Base-by-base conservation (phyloP, 2,888 invertebrate genomes). In the Ptychoptera albimana region DNA sequence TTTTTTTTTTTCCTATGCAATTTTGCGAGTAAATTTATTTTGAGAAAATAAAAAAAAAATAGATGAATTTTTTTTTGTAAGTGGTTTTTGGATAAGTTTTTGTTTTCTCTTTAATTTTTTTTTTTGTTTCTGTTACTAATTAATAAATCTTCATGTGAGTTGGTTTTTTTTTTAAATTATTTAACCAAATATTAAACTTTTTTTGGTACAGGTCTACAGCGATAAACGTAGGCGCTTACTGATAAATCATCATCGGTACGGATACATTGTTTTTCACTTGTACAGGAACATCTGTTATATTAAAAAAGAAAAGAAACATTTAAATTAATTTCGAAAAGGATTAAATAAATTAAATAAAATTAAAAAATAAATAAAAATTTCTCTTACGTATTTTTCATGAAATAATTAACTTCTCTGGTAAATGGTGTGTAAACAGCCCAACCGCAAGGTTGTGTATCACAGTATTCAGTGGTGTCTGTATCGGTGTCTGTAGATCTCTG, bases 351-450 rank as follows among this genome's bases (percentile, higher is more conserved):
- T 23, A 23, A 23, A 5, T 7, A 23, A 5, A 23, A 23, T 23
- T n/a, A n/a, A 23, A 5, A 23, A 23, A 23, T 23, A 23, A 23
- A 23, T 23, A 23, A 23, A 23, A 30, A 37, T 39, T 41, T 42
- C 29, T 66, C 72, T 73, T 63, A 76, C 75, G 68, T 69, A 55
- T 75, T 76, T 53, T 64, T 67, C 65, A 76, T 71, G 58, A 70
- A 75, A 56, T 70, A 71, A 38, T 70, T 66, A 16, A 70, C 55
- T 35, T 57, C 57, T 43, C 75, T 64, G 2, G 66, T 65, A 50
- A 64, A 60, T 29, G 69, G 66, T 36, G 64, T 58, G 54, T 77
- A 77, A 2, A 75, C 69, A 29, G 71, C 73, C 76, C 76, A 77
- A 37, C 75, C 76, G 51, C 77, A 77, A 2, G 75, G 73, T 36